A percentile compares a stretch with the other conserved stretches of the same genome.
Conservation (phyloP, 53 echinoderm and acorn worm species). For the Hippasteria phrygiana region DNA sequence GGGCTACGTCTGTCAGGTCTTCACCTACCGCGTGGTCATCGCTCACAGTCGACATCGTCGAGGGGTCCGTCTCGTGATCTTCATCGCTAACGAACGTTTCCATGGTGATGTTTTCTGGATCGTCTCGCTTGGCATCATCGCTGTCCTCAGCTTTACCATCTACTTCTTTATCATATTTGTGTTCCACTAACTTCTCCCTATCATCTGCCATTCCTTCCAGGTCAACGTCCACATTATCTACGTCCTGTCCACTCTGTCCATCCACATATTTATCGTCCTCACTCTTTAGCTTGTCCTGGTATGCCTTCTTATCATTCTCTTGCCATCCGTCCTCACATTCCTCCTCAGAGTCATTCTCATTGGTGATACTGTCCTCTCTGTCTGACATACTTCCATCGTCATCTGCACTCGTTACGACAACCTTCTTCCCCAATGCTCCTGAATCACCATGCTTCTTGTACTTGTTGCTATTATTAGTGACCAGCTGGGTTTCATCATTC, state of each 20-base stretch:
- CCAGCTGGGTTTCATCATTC: not conserved
- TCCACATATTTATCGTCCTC: not conserved
- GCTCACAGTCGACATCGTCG: constrained; percentile 16
- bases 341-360: not conserved
- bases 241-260: not conserved
- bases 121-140: not conserved
- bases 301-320: not conserved
- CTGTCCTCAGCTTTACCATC: not conserved
- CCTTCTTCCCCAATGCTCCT: not conserved
- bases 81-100: constrained; percentile 54
- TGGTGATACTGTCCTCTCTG: not conserved
- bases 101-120: constrained; percentile 37
- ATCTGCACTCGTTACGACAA: not conserved
- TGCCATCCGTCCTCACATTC: not conserved
- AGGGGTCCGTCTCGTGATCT: constrained; percentile 2
- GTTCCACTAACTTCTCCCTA: not conserved
- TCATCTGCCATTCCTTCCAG: not conserved
- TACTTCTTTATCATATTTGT: not conserved
- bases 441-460: constrained; percentile 27
- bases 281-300: not conserved
- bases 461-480: not conserved
- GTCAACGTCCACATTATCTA: not conserved
- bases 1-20: not conserved
- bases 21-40: not conserved
- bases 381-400: not conserved